Evolutionary conservation across 1,140 invertebrate genomes (phyloP), one percentile per base, ranked within the genome.

Genomic region (Camponotus pennsylvanicus): DNA sequence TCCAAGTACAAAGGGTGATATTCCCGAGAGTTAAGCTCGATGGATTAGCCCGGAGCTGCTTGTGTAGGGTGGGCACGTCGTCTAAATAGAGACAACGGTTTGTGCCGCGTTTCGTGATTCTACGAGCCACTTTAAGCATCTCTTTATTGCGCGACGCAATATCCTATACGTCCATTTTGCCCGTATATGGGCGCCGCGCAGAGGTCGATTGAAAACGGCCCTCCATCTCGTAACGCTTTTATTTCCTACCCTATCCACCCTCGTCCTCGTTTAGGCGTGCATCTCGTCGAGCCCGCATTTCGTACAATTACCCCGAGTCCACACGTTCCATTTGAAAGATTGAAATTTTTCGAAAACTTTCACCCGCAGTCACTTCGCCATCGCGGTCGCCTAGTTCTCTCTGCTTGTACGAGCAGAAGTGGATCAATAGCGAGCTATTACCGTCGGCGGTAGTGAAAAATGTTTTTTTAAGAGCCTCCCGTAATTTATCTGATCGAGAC

Each of bases 211-310:
- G 89, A 91, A 89, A 90, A 86, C 84, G 57, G 55, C 32, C 64
- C 49, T 63, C 55, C 67, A 63, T 70, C 40, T 66, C 73, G 69
- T 67, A 71, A 52, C 37, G 84, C 76, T 89, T 91, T 90, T 89
- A 91, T 90, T 90, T 87, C 71, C 77, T 61, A 71, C 63, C 79
- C 89, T 85, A 49, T 13, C 45, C 13, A 49, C 13, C 42, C 8
- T 45, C 49, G 49, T 52, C 15, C 79, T 61, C 87, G 90, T 88
- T 90, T 76, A 86, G 80, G 64, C 87, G 83, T 21, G 86, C 86
- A 86, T 90, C 89, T 88, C 88, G 75, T 27, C 55, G 86, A 90
- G 71, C 89, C 89, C 89, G 89, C 89, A 90, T 91, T 90, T 90
- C 79, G 85, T 91, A 90, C 90, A 91, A 90, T 87, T 91, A 91